Conservation (phyloP, 2,113 vertebrate species). For the Sterna hirundo region DNA sequence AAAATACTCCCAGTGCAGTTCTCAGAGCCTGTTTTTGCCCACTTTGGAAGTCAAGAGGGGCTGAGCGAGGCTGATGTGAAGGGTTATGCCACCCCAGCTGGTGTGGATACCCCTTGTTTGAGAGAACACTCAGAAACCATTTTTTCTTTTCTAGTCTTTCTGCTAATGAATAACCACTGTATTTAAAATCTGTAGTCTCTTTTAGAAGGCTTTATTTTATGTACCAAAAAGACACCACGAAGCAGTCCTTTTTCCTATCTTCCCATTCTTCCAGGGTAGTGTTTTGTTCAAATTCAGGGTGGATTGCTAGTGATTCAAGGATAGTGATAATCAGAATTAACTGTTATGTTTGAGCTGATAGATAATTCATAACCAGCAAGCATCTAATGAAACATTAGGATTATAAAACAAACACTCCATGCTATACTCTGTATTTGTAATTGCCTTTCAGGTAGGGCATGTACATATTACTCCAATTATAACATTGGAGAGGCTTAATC, state of each 20-base stretch:
- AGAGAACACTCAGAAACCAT: not conserved
- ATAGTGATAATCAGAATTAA: not conserved
- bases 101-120: not conserved
- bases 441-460: not conserved
- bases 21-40: not conserved
- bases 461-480: not conserved
- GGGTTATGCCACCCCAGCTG: not conserved
- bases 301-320: not conserved
- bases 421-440: not conserved
- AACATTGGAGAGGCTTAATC: not conserved
- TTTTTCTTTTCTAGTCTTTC: not conserved
- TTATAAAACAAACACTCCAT: not conserved
- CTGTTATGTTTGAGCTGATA: slow-evolving; percentile 7
- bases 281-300: not conserved
- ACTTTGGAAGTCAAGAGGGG: not conserved
- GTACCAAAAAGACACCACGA: not conserved
- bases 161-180: not conserved
- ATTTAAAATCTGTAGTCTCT: not conserved
- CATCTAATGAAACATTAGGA: slow-evolving; percentile 16
- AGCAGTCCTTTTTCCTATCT: not conserved
- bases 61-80: not conserved
- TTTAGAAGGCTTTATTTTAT: not conserved
- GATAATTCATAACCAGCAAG: slow-evolving; percentile 41
- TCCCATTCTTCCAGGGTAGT: not conserved
- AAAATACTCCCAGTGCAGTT: not conserved